Evolutionary conservation across 2,888 invertebrate species (phyloP), one percentile per base, ranked within the genome.

Genomic region (Globia sparganii): DNA sequence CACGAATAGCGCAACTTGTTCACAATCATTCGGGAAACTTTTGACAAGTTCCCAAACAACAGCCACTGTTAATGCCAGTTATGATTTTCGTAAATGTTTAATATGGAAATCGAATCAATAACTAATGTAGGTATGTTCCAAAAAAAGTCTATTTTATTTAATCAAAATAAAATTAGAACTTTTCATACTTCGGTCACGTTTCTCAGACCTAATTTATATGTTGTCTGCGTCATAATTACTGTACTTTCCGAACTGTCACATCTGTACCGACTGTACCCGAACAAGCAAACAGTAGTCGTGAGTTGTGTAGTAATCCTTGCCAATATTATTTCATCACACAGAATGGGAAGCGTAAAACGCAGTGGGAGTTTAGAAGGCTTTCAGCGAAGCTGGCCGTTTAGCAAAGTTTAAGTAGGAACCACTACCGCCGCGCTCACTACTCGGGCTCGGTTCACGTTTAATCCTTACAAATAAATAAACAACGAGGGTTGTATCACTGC

Each of bases 381-480:
- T 94, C 92, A 93, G 90, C 90, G 90, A 90, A 91, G 91, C 93
- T 92, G 93, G 91, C 92, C 94, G 92, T 95, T 95, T 93, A 94
- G 94, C 90, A 91, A 95, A 96, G 92, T 95, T 95, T 95, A 95
- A 96, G 95, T 93, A 94, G 92, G 86, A 91, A 88, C 89, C 90
- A 90, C 90, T 90, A 90, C 91, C 88, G 89, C 90, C 88, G 86
- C 89, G 89, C 90, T 87, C 90, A 91, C 91, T 93, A 91, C 91
- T 91, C 91, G 91, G 88, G 89, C 81, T 81, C 70, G 40, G 88
- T 91, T 90, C 92, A 89, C 91, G 92, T 92, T 94, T 93, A 94
- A 95, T 94, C 94, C 94, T 88, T 88, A 91, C 91, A 93, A 94
- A 94, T 94, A 95, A 94, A 96, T 93, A 96, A 94, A 94, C 93